Evolutionary conservation across 2,113 vertebrate genomes (phyloP), one percentile per base, ranked within the genome.

Genomic region (Naja naja): DNA sequence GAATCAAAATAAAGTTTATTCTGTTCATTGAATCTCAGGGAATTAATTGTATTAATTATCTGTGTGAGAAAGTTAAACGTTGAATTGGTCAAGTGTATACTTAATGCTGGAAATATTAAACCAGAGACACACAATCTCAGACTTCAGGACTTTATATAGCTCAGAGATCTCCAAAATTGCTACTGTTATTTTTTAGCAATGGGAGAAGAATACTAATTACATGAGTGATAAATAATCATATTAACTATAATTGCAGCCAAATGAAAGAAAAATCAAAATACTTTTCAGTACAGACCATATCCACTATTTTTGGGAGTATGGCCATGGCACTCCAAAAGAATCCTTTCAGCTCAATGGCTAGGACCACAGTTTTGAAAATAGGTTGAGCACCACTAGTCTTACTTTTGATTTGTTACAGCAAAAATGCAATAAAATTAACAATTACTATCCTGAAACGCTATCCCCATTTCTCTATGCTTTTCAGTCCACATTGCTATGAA

Each of bases 41-140:
- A 87, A 87, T 91, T 87, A 43, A 25, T 86, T 91, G 49, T 16
- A 39, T 91, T 89, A n/a, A 92, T 81, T 53, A 55, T 23, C 88
- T 53, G 55, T 53, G 23, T 55, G 49, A 43, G 12, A 74, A 54
- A 74, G 11, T 23, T 39, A 92, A 22, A 88, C 54, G 30, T 34
- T 12, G 34, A 56, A 60, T 91, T 60, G 30, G 27, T 53, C 47
- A 39, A 91, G 18, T 87, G 23, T 86, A 81, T 22, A 43, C 2
- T 81, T 90, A 49, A 53, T 81, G 11, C 34, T 90, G 18, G n/a
- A 81, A 81, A 81, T 81, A 81, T 81, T 81, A 81, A 81, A 81
- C 16, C 74, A 81, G 64, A 74, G 18, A 22, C 1, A 1, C 18
- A 22, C 74, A 81, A 22, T 7, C 34, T 43, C 18, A 81, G 34